Evolutionary conservation across 2,113 vertebrate genomes (phyloP), one percentile per base, ranked within the genome.

Genomic region (Eulacestoma nigropectus): DNA sequence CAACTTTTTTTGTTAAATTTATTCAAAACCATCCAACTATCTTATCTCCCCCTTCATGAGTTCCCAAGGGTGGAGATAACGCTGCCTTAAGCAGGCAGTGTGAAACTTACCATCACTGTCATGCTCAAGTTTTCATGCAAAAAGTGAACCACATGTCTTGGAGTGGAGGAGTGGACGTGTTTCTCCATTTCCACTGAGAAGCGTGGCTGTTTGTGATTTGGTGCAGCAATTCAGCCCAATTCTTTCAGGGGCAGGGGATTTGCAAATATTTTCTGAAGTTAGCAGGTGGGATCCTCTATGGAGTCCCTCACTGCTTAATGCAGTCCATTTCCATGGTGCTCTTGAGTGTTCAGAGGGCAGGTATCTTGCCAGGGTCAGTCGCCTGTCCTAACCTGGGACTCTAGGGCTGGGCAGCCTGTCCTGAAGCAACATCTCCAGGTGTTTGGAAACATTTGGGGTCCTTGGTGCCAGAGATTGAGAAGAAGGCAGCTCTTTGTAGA

Each of bases 141-240:
- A 72, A 79, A 63, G 29, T 33, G 29, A 92, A 35, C 44, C 49
- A 23, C 2, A 0, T 22, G 37, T 32, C 53, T 69, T 62, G 25
- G 17, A 42, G n/a, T 23, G 29, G 22, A 60, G 60, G 27, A 60
- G 27, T 47, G 44, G 25, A 55, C 1, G 8, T 63, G 20, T 79
- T 87, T 47, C 62, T 25, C 5, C 3, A 2, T 65, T 84, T 89
- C 30, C 7, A 6, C 39, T 64, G 56, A 78, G 47, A 78, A 80
- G 73, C 0, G 0, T 21, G n/a, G 41, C 32, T 19, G 17, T 57
- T 89, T 9, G 0, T 33, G 13, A 56, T 86, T 49, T 57, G 29
- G 17, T 77, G 41, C 50, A 86, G 83, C 63, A 69, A 39, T 42
- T 73, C 76, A 89, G 23, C 9, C 27, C 69, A 50, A 0, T 25